Evolutionary conservation across 2,797 vertebrate species (phyloP).

Genomic region (Siniperca obscura): DNA sequence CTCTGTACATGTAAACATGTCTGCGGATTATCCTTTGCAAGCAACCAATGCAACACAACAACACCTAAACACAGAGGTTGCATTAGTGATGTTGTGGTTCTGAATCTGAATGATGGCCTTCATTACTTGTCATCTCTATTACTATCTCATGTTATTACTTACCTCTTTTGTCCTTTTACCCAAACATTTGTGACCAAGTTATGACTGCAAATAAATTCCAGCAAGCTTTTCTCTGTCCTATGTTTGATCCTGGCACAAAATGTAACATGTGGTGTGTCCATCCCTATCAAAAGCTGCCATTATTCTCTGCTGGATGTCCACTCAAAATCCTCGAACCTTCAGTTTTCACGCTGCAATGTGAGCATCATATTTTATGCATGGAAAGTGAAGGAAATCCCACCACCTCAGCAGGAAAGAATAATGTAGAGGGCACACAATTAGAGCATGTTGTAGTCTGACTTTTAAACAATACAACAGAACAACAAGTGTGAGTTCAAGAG

Average conservation of each 20-base stretch:
- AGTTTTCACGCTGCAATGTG: neutral
- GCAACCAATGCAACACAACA: neutral
- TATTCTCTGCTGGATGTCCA: neutral
- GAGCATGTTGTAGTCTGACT: neutral
- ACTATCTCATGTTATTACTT: neutral
- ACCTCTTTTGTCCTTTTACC: neutral
- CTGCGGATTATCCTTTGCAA: neutral
- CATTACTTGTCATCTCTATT: neutral
- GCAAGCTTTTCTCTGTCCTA: neutral
- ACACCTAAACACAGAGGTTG: neutral
- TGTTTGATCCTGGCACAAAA: neutral
- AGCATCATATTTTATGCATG: neutral
- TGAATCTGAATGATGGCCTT: neutral
- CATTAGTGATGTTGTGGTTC: neutral
- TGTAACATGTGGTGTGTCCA: neutral
- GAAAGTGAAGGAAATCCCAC: neutral
- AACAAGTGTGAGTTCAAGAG: too few relatives aligned
- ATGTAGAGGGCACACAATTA: neutral
- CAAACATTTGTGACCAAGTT: neutral
- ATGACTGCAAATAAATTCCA: too few relatives aligned
- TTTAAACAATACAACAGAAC: neutral
- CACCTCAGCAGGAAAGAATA: neutral
- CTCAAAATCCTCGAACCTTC: neutral
- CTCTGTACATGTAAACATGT: slow-evolving; percentile 2
- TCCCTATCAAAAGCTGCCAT: neutral